Conservation (phyloP, 2,113 vertebrate species). For the Typhlomys cinereus region DNA sequence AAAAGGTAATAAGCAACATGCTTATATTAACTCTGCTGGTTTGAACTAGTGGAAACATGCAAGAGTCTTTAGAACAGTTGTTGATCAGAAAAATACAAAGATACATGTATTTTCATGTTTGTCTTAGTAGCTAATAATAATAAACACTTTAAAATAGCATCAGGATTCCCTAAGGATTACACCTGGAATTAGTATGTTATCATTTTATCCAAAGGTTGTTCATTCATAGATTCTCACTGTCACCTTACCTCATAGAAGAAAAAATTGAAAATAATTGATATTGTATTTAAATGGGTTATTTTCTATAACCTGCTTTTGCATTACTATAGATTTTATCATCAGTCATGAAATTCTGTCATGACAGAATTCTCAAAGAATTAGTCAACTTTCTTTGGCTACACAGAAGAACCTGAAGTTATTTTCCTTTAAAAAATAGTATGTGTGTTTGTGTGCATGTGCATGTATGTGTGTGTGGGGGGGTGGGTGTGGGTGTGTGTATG, state of each 20-base stretch:
- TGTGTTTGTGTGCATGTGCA: too few relatives aligned
- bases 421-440: too few relatives aligned
- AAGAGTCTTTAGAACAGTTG: neutral
- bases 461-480: too few relatives aligned
- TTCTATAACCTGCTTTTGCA: neutral
- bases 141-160: neutral
- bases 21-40: neutral
- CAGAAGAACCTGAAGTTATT: too few relatives aligned
- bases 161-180: neutral
- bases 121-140: neutral
- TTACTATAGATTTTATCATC: neutral
- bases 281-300: too few relatives aligned
- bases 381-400: slow-evolving; percentile 9
- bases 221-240: neutral
- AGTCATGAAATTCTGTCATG: neutral
- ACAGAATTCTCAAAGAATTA: slow-evolving; percentile 50
- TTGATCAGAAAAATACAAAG: neutral
- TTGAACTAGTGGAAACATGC: neutral
- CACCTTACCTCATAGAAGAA: neutral
- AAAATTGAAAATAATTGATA: neutral
- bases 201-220: neutral
- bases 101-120: neutral
- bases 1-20: neutral
- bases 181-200: neutral
- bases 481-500: too few relatives aligned